Conservation (phyloP, 2,888 invertebrate genomes). For the Julus scanicus region DNA sequence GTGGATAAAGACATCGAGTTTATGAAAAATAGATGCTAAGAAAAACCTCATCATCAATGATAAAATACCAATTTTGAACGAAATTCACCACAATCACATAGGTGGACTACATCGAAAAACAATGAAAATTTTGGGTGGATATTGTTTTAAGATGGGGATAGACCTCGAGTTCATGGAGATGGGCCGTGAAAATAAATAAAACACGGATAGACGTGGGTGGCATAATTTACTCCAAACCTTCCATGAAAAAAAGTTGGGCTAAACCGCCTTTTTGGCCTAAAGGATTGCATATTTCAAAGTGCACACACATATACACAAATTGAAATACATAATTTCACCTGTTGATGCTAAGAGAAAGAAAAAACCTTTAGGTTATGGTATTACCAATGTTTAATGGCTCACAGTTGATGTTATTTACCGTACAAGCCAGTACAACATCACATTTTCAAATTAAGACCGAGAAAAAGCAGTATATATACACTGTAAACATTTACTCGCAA, state of each 20-base stretch:
- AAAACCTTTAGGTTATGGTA: too few relatives aligned
- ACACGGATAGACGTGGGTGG: background rate
- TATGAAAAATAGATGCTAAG: background rate
- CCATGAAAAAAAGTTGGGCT: background rate
- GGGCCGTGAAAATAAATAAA: slow-evolving; percentile 14
- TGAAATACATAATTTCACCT: too few relatives aligned
- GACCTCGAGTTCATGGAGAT: background rate
- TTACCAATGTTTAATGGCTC: too few relatives aligned
- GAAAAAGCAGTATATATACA: too few relatives aligned
- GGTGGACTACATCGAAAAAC: background rate
- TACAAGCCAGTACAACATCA: too few relatives aligned
- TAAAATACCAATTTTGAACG: background rate
- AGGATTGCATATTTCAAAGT: background rate
- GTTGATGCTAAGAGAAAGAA: too few relatives aligned
- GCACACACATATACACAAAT: too few relatives aligned
- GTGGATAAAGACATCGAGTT: background rate
- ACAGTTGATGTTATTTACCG: too few relatives aligned
- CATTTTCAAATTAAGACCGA: too few relatives aligned
- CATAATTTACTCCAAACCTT: background rate
- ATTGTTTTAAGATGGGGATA: slow-evolving; percentile 3
- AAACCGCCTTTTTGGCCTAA: background rate
- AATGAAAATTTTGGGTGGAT: background rate
- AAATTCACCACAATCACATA: background rate
- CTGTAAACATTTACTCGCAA: too few relatives aligned
- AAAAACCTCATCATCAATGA: background rate